Evolutionary conservation across 2,113 vertebrate species (phyloP), one percentile per base, ranked within the genome.

Genomic region (Toxostoma redivivum): DNA sequence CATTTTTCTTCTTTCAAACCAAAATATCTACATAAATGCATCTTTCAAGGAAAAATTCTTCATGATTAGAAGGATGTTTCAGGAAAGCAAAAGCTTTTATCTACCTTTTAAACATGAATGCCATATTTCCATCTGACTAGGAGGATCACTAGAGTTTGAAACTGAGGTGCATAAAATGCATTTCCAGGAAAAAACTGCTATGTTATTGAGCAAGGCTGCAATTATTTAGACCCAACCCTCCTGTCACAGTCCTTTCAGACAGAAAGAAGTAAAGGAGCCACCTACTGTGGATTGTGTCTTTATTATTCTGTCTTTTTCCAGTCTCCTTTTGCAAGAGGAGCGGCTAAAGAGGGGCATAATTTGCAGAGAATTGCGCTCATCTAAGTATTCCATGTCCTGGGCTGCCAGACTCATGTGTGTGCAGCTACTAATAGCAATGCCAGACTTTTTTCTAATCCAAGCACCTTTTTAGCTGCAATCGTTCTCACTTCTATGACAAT

Each of bases 331-430:
- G 37, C n/a, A 86, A 65, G 38, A 56, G 4, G 18, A 70, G 15
- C 24, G 30, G 21, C 11, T 66, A 65, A 88, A 60, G 37, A 54
- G 42, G 7, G 27, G 28, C 38, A 70, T 21, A 4, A 54, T 62
- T 65, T 65, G 38, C 56, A 81, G 73, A 48, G 15, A 85, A 42
- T 27, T 0, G 0, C 62, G 33, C 20, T 81, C 11, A 27, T 71
- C 3, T 30, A 81, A 23, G 21, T 58, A 6, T 10, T 21, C 38
- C 11, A 11, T 0, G 0, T 78, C 40, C 35, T 3, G 0, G 10
- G 12, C 20, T 38, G 12, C 28, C 51, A 37, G 25, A 53, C 11
- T 19, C 15, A 0, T 20, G 15, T 22, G 21, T 37, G 10, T 35
- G 24, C 47, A 44, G 60, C 45, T 88, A 15, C 44, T 37, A 45